Evolutionary conservation across 1,140 invertebrate genomes (phyloP), one percentile per base, ranked within the genome.

Genomic region (Whitmania pigra): DNA sequence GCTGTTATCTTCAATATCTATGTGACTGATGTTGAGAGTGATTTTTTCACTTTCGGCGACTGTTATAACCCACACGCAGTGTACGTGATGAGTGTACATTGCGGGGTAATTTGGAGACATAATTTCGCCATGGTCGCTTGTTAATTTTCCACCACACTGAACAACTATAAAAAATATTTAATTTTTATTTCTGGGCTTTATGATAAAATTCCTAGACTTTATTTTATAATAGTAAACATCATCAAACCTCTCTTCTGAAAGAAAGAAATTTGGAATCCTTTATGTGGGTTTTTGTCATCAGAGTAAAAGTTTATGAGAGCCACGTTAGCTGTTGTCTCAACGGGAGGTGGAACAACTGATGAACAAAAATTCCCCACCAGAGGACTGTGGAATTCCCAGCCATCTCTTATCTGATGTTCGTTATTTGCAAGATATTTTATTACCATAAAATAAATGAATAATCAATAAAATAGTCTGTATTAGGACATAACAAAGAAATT

Each of bases 251-350:
- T 63, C 57, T 49, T 49, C 43, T 49, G 43, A 49, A 49, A 79
- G 77, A 87, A 90, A 3, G 78, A 83, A 0, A 87, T 87, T 29
- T 77, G 79, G 77, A 91, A 91, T 49, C 89, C 89, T 76, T 78
- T 82, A 36, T 85, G 85, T 15, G 78, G 74, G 40, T 83, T 82
- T 0, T 80, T 82, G 0, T 55, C 17, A 77, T 90, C 89, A 9
- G 86, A 84, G n/a, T 81, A 75, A 78, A 91, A 90, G 57, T 81
- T 82, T 0, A 91, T 71, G 73, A 85, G 87, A 80, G 89, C 86
- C 63, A 84, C 84, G 73, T 88, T 89, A 1, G 88, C 87, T 13
- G 85, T 81, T 60, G 87, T 87, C 0, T 85, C 86, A 0, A 88
- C 13, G 0, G 79, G 79, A 15, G 75, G 27, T 15, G 78, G 79